Evolutionary conservation across 2,888 invertebrate species (phyloP), one percentile per base, ranked within the genome.

Genomic region (Latheticus oryzae): DNA sequence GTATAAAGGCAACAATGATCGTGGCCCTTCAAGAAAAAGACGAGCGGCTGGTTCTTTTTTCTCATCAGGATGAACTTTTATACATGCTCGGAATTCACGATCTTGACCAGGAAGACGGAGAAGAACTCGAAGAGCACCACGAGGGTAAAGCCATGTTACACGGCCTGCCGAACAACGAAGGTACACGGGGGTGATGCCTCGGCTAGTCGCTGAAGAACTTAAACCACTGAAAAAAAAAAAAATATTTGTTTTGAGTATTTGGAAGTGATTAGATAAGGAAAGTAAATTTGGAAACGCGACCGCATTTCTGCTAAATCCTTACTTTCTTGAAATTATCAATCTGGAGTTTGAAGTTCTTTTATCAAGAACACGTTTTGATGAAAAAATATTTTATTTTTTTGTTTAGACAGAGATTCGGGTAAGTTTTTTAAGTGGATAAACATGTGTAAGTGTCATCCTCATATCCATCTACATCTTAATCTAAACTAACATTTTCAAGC

Each of bases 171-270:
- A 82, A 71, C 91, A 91, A 16, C 90, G 83, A 40, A 91, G 83
- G 78, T 90, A 90, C 23, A 91, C 87, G 0, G 90, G 90, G 23
- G 88, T 87, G 38, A 91, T 89, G 1, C 87, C 89, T 48, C 87
- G 83, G 55, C 74, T 74, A 17, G 69, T 64, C 3, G 79, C 73
- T 72, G 81, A 76, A 3, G 73, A 69, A 62, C 85, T 73, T 2
- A 87, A 87, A 72, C 88, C 88, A 80, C 23, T 84, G 84, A 60
- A 75, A 73, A 65, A 72, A 59, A 64, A 61, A 61, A 69, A n/a
- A 24, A 42, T 5, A 16, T 33, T 2, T 8, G 13, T 32, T 8
- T 11, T 2, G 32, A 3, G 23, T 21, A 21, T 7, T 21, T 21
- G 7, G 73, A 69, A 73, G 19, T 24, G 24, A 8, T 52, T 5